Conservation (phyloP, 2,797 vertebrate species). For the Podargus strigoides region DNA sequence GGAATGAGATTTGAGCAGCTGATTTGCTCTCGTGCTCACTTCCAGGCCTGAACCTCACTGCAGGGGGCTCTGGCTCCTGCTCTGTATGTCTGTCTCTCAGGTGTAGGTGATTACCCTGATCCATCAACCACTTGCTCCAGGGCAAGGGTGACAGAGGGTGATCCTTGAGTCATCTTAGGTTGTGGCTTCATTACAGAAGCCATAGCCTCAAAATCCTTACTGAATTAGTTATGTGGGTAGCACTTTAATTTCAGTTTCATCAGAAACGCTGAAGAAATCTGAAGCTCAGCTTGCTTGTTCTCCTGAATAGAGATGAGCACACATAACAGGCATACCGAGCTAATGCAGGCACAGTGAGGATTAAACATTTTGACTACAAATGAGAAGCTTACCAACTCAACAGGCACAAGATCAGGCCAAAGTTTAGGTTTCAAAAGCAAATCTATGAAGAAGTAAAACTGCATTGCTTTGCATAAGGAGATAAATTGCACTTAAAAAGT, state of each 20-base stretch:
- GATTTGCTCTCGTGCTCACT: background rate
- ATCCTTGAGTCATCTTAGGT: background rate
- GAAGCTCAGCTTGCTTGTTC: background rate
- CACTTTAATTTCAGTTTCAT: background rate
- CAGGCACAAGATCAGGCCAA: background rate
- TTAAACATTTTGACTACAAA: background rate
- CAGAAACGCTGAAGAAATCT: background rate
- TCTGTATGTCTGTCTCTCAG: background rate
- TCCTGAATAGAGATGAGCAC: background rate
- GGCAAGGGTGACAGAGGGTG: background rate
- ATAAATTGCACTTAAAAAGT: background rate
- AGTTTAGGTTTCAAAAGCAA: background rate
- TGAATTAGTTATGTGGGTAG: background rate
- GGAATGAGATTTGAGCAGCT: background rate
- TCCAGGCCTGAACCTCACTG: background rate
- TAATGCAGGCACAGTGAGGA: background rate
- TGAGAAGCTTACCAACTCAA: background rate
- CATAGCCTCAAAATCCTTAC: background rate
- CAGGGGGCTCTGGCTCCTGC: background rate
- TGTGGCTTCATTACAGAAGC: background rate
- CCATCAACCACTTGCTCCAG: background rate
- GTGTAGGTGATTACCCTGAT: background rate
- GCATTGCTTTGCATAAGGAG: background rate
- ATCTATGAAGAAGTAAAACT: background rate
- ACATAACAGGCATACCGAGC: background rate